Evolutionary conservation across 2,888 invertebrate species (phyloP).

Genomic region (Agonopterix arenella): DNA sequence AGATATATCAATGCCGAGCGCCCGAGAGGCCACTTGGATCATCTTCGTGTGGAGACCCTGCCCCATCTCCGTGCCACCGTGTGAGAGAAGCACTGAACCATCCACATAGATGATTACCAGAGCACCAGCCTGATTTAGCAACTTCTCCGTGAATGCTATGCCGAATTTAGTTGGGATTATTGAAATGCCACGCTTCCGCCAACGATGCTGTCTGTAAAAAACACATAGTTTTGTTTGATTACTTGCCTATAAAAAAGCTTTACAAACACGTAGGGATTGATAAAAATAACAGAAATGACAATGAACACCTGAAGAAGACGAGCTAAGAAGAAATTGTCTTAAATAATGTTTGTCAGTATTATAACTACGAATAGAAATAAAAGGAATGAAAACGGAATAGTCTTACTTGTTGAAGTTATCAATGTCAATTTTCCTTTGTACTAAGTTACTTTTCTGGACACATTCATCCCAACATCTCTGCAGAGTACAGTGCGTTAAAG

Average conservation of each 20-base stretch:
- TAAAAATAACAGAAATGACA: too few relatives aligned
- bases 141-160: slow-evolving; percentile 85
- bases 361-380: too few relatives aligned
- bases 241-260: background rate
- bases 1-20: slow-evolving; percentile 81
- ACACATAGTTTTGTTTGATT: too few relatives aligned
- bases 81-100: slow-evolving; percentile 91
- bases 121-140: slow-evolving; percentile 92
- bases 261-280: too few relatives aligned
- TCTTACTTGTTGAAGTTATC: slow-evolving; percentile 83
- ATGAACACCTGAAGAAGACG: too few relatives aligned
- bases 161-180: slow-evolving; percentile 91
- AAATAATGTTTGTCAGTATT: too few relatives aligned
- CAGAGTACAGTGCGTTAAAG: slow-evolving; percentile 83
- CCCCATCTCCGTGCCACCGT: slow-evolving; percentile 98
- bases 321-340: background rate
- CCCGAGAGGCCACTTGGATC: slow-evolving; percentile 91
- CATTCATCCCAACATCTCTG: slow-evolving; percentile 89
- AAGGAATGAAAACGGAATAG: background rate
- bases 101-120: slow-evolving; percentile 91
- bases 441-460: slow-evolving; percentile 79
- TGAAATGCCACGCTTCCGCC: slow-evolving; percentile 91
- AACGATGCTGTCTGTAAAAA: slow-evolving; percentile 81
- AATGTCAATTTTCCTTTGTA: slow-evolving; percentile 74
- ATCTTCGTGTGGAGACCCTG: slow-evolving; percentile 98